Evolutionary conservation across 2,113 vertebrate species (phyloP).

Genomic region (Halcyon senegalensis): DNA sequence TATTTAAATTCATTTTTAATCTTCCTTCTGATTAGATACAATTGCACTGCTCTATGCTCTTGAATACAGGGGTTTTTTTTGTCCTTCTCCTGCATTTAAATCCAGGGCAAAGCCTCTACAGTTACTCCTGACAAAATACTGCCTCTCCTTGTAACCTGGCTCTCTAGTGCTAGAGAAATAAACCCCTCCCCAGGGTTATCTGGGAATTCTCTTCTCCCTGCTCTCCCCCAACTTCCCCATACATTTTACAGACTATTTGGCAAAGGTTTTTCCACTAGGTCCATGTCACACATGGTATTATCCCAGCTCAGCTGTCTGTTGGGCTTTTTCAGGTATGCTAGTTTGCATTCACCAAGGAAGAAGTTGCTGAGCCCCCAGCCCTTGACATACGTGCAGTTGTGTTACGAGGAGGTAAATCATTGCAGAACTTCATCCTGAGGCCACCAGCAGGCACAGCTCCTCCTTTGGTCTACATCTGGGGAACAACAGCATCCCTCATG

Average conservation of each 20-base stretch:
- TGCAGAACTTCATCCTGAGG: neutral
- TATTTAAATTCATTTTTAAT: neutral
- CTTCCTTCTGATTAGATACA: neutral
- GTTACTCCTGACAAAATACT: neutral
- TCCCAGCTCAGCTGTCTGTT: neutral
- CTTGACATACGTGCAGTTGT: rapidly evolving
- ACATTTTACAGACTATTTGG: neutral
- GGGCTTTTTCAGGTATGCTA: neutral
- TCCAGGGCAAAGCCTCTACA: neutral
- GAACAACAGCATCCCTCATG: neutral
- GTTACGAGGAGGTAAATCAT: rapidly evolving
- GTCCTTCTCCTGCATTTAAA: neutral
- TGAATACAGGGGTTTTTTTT: neutral
- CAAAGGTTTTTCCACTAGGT: neutral
- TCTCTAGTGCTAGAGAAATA: neutral
- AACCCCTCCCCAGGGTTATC: neutral
- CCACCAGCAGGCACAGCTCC: neutral
- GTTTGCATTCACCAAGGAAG: rapidly evolving
- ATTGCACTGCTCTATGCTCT: neutral
- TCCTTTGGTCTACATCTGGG: neutral
- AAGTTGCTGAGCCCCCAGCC: neutral
- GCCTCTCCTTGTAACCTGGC: neutral
- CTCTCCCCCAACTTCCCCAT: rapidly evolving
- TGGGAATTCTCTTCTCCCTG: neutral
- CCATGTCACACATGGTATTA: rapidly evolving